Evolutionary conservation across 2,888 invertebrate species (phyloP).

Genomic region (Polydrusus cervinus): DNA sequence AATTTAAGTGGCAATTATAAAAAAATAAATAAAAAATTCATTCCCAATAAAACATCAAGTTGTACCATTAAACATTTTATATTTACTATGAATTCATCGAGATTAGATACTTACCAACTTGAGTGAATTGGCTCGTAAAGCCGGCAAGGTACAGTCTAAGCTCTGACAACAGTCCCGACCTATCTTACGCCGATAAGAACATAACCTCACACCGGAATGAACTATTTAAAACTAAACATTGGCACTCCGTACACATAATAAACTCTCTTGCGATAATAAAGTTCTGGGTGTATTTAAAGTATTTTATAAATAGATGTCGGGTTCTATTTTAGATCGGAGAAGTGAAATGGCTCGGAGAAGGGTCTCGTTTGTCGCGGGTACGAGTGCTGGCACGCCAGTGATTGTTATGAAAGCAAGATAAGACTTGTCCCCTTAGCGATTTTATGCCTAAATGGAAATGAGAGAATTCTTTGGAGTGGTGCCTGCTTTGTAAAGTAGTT

Average conservation of each 20-base stretch:
- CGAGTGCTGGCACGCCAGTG: not conserved
- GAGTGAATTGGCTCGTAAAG: not conserved
- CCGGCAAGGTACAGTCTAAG: not conserved
- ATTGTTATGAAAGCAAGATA: not conserved
- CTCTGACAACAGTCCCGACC: conserved; percentile 4
- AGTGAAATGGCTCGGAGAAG: not conserved
- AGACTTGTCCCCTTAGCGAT: conserved; percentile 2
- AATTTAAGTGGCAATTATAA: not conserved
- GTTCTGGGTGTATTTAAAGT: not conserved
- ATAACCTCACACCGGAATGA: conserved; percentile 12
- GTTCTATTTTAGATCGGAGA: not conserved
- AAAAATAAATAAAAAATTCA: not conserved
- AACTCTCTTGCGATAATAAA: conserved; percentile 1
- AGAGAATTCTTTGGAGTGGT: conserved; percentile 4
- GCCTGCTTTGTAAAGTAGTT: not conserved
- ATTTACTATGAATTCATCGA: not conserved
- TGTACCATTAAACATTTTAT: not conserved
- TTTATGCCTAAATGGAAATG: conserved; percentile 5
- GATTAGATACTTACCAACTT: not conserved
- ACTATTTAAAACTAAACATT: conserved; percentile 22
- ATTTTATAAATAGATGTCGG: conserved; percentile 11
- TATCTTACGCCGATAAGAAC: conserved; percentile 8
- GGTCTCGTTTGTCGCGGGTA: not conserved
- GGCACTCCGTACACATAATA: not conserved
- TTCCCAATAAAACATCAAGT: too few species aligned